A percentile compares a stretch with the other conserved stretches of the same genome.
These are phyloP conservation scores for Pteronura brasiliensis DNA, from an alignment of 2,113 vertebrate species.

Conservation along the genomic window DNA sequence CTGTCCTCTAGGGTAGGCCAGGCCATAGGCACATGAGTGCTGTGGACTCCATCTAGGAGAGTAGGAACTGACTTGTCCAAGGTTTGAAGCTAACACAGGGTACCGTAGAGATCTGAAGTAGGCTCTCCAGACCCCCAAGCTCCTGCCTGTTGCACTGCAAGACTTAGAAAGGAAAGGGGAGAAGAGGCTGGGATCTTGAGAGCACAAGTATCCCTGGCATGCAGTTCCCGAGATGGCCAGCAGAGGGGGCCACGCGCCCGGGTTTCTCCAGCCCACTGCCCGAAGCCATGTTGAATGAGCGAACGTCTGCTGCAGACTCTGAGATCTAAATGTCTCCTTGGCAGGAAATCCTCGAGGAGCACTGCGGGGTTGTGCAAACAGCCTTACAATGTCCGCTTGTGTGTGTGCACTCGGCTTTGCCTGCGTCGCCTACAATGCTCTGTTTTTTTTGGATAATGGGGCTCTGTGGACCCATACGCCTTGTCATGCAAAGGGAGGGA, in stretches of 20 bases:
- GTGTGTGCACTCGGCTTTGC: constrained; percentile 74
- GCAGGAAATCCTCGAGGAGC: constrained; percentile 82
- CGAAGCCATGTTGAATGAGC: constrained; percentile 73
- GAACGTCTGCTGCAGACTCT: constrained; percentile 64
- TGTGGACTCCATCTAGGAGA: neutral
- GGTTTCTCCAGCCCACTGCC: neutral
- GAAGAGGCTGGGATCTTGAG: neutral
- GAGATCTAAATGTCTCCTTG: constrained; percentile 75
- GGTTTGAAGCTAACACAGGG: neutral
- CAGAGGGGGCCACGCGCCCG: constrained; percentile 70
- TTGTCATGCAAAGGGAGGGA: constrained; percentile 67
- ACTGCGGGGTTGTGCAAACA: constrained; percentile 85
- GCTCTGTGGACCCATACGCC: constrained; percentile 75
- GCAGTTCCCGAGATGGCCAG: constrained; percentile 41
- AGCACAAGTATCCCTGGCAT: neutral
- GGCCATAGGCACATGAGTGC: neutral
- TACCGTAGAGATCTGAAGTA: neutral
- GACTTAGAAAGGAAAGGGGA: neutral
- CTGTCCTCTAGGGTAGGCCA: neutral
- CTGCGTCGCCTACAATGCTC: constrained; percentile 80
- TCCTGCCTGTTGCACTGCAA: rapidly evolving
- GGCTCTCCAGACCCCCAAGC: neutral
- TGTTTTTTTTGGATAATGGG: constrained; percentile 82
- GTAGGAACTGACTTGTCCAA: neutral
- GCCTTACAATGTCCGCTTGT: constrained; percentile 82